Percentiles rank a stretch among this genome's conserved stretches.
These are phyloP conservation scores for Drosophila tropicalis DNA, from an alignment of 1,140 invertebrate genomes.

Conservation along the genomic window DNA sequence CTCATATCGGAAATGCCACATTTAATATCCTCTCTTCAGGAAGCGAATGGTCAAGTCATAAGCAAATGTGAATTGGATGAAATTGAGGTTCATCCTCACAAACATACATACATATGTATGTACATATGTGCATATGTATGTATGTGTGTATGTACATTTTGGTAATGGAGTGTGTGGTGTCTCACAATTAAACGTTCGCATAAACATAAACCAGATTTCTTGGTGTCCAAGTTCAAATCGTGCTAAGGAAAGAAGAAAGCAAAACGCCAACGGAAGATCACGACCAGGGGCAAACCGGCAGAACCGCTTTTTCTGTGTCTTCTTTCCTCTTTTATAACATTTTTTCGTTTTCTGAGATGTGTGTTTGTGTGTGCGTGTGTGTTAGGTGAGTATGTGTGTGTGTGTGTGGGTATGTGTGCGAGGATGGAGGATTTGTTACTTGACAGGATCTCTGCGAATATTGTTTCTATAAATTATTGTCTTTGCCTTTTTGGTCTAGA, in stretches of 20 bases:
- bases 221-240: conserved; percentile 80
- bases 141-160: background rate
- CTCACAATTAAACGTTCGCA: conserved; percentile 12
- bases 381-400: background rate
- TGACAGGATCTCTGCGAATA: background rate
- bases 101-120: too few relatives aligned
- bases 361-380: too few relatives aligned
- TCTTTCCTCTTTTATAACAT: conserved; percentile 21
- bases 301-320: conserved; percentile 67
- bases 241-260: conserved; percentile 77
- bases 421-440: conserved; percentile 6
- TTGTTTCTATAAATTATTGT: background rate
- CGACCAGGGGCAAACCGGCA: conserved; percentile 77
- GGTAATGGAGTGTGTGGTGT: conserved; percentile 8
- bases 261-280: conserved; percentile 53
- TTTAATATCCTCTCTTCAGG: conserved; percentile 36
- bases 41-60: conserved; percentile 41
- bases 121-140: too few relatives aligned
- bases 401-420: background rate
- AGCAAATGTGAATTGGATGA: conserved; percentile 18
- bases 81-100: background rate
- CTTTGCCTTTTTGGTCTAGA: background rate
- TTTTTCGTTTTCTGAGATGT: background rate
- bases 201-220: conserved; percentile 68
- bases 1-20: conserved; percentile 7